Conservation (phyloP, 2,888 invertebrate species). For the Baccha elongata region DNA sequence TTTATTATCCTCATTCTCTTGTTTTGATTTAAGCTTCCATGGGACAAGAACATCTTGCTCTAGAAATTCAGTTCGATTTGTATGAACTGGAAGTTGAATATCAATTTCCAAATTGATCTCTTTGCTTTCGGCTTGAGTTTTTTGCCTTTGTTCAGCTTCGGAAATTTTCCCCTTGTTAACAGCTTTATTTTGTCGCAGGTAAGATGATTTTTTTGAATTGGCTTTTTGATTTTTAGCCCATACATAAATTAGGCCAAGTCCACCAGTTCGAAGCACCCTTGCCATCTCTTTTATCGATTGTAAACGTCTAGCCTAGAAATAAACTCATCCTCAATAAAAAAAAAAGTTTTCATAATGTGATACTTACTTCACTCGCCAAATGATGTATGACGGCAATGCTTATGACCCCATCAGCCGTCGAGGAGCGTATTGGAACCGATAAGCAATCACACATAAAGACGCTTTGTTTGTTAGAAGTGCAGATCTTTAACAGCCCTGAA, state of each 20-base stretch:
- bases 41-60: conserved; percentile 97
- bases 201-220: conserved; percentile 86
- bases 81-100: conserved; percentile 88
- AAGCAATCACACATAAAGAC: conserved; percentile 91
- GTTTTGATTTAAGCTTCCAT: conserved; percentile 89
- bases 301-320: conserved; percentile 86
- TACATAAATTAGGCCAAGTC: conserved; percentile 93
- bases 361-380: conserved; percentile 88
- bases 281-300: conserved; percentile 90
- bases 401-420: conserved; percentile 90
- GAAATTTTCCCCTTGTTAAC: conserved; percentile 81
- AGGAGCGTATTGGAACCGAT: conserved; percentile 87
- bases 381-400: conserved; percentile 99
- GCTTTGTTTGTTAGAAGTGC: conserved; percentile 85
- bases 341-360: not conserved
- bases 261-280: conserved; percentile 88
- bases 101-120: conserved; percentile 69
- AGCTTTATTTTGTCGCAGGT: conserved; percentile 86
- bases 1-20: conserved; percentile 78
- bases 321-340: not conserved
- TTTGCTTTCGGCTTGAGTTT: conserved; percentile 75
- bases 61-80: conserved; percentile 94
- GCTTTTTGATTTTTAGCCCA: conserved; percentile 96
- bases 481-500: conserved; percentile 86
- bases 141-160: conserved; percentile 79